Evolutionary conservation across 2,888 invertebrate genomes (phyloP).

Genomic region (Oligia latruncula): DNA sequence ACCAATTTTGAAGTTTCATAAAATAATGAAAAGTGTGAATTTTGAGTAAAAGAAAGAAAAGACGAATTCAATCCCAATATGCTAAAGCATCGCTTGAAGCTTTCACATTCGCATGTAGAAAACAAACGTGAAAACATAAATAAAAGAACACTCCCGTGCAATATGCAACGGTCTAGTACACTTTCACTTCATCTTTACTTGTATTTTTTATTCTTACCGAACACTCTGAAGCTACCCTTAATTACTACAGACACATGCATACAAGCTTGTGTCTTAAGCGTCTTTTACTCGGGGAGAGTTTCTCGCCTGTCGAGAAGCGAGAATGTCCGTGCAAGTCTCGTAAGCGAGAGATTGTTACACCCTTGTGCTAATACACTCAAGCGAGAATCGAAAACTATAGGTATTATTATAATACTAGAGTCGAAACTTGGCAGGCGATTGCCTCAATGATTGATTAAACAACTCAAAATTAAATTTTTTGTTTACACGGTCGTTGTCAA

Average conservation of each 20-base stretch:
- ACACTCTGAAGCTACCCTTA: conserved; percentile 36
- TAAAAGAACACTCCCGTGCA: conserved; percentile 44
- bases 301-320: neutral
- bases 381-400: neutral
- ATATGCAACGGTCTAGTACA: conserved; percentile 61
- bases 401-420: neutral
- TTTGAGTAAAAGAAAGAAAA: conserved; percentile 16
- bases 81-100: conserved; percentile 18
- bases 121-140: conserved; percentile 40
- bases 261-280: conserved; percentile 14
- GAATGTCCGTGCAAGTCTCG: conserved; percentile 1
- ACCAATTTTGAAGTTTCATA: neutral
- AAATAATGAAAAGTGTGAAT: neutral
- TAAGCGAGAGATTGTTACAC: neutral
- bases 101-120: conserved; percentile 36
- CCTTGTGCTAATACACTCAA: neutral
- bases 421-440: neutral
- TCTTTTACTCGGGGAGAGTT: conserved; percentile 16
- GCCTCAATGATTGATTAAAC: neutral
- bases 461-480: no score
- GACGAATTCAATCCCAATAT: conserved; percentile 11
- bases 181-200: conserved; percentile 52
- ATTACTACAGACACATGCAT: conserved; percentile 44
- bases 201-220: conserved; percentile 49
- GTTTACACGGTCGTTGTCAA: neutral